Conservation (phyloP, 2,888 invertebrate genomes). For the Azorinus chamasolen region DNA sequence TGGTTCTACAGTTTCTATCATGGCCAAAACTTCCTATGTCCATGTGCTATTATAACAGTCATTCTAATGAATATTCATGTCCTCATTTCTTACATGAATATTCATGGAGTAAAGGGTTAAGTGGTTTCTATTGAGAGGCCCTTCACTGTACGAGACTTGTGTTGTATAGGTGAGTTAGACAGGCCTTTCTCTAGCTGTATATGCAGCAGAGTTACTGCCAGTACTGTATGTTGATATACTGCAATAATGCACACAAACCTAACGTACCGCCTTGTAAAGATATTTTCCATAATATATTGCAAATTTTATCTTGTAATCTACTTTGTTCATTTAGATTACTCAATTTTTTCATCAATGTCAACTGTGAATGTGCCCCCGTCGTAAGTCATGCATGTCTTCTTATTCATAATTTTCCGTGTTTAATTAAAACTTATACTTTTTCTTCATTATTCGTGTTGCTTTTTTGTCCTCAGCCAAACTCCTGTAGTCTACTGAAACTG, state of each 20-base stretch:
- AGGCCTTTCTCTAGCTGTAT: too few species aligned
- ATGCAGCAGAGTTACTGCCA: too few species aligned
- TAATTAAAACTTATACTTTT: conserved; percentile 64
- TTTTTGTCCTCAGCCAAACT: conserved; percentile 23
- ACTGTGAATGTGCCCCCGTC: conserved; percentile 48
- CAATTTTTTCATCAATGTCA: conserved; percentile 52
- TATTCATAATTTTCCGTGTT: conserved; percentile 64
- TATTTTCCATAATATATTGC: conserved; percentile 36
- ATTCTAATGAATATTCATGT: too few species aligned
- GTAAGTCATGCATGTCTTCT: conserved; percentile 61
- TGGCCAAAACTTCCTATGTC: too few species aligned
- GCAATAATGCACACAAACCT: conserved; percentile 43
- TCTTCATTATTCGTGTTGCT: conserved; percentile 29
- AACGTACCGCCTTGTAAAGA: conserved; percentile 37
- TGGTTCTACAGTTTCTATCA: too few species aligned
- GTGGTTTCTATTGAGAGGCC: too few species aligned
- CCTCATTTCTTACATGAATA: too few species aligned
- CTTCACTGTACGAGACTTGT: too few species aligned
- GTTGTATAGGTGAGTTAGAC: too few species aligned
- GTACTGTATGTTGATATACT: conserved; percentile 8
- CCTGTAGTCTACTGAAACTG: too few species aligned
- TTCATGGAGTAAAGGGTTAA: too few species aligned
- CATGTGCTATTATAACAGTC: too few species aligned
- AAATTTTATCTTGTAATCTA: conserved; percentile 43
- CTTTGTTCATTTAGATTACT: conserved; percentile 46